These are phyloP conservation scores for Trichoplusia ni DNA, from an alignment of 1,140 invertebrate species.

Conservation along the genomic window DNA sequence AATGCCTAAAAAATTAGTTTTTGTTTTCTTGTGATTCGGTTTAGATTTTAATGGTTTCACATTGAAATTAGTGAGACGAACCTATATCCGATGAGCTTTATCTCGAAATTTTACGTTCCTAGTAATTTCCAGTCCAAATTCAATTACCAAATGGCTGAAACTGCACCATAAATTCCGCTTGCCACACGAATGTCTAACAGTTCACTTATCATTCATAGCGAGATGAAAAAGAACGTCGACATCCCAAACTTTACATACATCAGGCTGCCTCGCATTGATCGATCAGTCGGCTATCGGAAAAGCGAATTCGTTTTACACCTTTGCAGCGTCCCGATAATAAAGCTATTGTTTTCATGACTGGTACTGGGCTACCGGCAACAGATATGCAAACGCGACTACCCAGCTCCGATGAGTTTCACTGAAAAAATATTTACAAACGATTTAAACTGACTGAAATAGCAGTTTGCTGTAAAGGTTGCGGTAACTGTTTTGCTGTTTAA, in stretches of 20 bases:
- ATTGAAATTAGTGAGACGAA: too few relatives aligned
- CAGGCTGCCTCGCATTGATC: not conserved
- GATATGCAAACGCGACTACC: slow-evolving; percentile 30
- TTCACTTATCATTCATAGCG: not conserved
- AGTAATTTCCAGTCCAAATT: too few relatives aligned
- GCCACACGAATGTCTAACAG: too few relatives aligned
- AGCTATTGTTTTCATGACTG: slow-evolving; percentile 23
- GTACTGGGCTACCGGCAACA: slow-evolving; percentile 14
- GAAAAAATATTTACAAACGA: slow-evolving; percentile 32
- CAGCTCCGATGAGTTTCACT: slow-evolving; percentile 19
- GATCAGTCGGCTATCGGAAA: not conserved
- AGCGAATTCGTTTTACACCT: slow-evolving; percentile 33
- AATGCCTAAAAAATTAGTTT: too few relatives aligned
- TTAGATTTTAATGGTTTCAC: too few relatives aligned
- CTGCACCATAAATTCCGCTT: too few relatives aligned
- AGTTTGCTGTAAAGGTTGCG: not conserved
- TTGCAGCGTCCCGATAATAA: slow-evolving; percentile 16
- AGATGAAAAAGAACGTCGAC: not conserved
- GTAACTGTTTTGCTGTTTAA: not conserved
- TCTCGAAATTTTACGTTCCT: too few relatives aligned
- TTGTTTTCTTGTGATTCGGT: too few relatives aligned
- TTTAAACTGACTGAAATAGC: slow-evolving; percentile 23
- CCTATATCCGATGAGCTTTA: too few relatives aligned
- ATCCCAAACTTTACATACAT: not conserved
- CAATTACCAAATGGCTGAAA: too few relatives aligned